Conservation (phyloP, 2,113 vertebrate genomes). For the Lethenteron camtschaticum region DNA sequence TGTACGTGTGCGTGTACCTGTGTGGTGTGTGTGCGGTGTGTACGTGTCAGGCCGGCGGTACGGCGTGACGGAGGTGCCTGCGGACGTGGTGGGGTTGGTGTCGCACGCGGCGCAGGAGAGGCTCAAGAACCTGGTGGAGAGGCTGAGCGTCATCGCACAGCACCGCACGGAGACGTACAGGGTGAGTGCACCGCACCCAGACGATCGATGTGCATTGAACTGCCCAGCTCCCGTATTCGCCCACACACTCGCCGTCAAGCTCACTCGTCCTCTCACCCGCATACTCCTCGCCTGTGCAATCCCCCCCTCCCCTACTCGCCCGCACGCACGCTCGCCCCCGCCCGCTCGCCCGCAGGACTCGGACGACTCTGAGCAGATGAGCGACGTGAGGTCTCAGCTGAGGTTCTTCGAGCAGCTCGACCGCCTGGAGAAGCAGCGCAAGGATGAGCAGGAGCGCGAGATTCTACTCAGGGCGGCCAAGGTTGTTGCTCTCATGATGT, state of each 20-base stretch:
- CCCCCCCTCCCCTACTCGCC: too few relatives aligned
- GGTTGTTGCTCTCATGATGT: conserved; percentile 21
- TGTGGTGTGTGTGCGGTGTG: too few relatives aligned
- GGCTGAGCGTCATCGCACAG: conserved; percentile 40
- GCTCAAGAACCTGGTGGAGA: conserved; percentile 53
- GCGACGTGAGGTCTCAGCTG: conserved; percentile 54
- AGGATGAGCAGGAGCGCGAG: conserved; percentile 48
- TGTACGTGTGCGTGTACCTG: too few relatives aligned
- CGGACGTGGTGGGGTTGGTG: conserved; percentile 57
- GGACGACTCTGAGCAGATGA: conserved; percentile 28
- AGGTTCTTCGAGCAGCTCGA: conserved; percentile 69
- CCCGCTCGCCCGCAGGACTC: conserved; percentile 22
- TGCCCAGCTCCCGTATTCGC: too few relatives aligned
- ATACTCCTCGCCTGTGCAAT: too few relatives aligned
- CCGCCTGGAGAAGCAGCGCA: conserved; percentile 42
- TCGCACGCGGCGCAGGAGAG: conserved; percentile 58
- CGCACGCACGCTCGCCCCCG: too few relatives aligned
- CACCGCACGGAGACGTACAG: conserved; percentile 42
- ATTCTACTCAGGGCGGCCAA: conserved; percentile 46
- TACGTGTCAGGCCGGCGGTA: conserved; percentile 48
- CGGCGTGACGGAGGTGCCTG: conserved; percentile 43
- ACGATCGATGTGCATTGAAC: too few relatives aligned
- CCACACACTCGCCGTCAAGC: too few relatives aligned
- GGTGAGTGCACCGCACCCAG: conserved; percentile 21
- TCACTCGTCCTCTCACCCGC: too few relatives aligned